These are phyloP conservation scores for Dolichotis patagonum DNA, from an alignment of 2,113 vertebrate species.

Conservation along the genomic window DNA sequence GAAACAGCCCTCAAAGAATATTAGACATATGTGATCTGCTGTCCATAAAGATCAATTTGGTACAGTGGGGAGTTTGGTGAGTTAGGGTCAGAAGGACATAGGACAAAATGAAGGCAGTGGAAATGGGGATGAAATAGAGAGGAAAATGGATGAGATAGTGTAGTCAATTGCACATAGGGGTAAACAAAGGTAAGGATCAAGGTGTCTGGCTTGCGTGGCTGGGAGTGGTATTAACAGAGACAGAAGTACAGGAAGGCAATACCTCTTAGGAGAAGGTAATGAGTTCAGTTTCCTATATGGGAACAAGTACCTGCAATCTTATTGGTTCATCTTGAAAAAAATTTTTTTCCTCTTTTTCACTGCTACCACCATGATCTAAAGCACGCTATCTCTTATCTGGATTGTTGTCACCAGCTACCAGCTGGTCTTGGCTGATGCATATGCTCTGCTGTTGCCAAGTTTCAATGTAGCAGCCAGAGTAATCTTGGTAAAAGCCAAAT, in stretches of 20 bases:
- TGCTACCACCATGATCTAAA: background rate
- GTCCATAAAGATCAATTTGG: background rate
- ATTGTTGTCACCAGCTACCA: background rate
- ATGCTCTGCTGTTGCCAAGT: background rate
- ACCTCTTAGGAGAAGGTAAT: background rate
- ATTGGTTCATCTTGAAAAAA: background rate
- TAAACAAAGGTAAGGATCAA: background rate
- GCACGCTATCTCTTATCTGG: background rate
- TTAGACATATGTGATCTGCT: background rate
- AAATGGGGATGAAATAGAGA: background rate
- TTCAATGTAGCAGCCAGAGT: background rate
- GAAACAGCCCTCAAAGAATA: background rate
- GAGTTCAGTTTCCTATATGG: background rate
- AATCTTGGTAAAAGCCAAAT: background rate
- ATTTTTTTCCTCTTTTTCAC: background rate
- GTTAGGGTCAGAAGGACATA: background rate
- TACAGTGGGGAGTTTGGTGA: background rate
- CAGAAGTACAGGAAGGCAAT: background rate
- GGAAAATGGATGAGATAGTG: background rate
- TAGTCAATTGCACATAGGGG: rapidly evolving
- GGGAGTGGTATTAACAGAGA: background rate
- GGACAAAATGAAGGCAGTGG: background rate
- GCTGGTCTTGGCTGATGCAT: background rate
- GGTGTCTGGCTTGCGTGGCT: background rate
- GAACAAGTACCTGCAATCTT: background rate